Conservation (phyloP, 2,888 invertebrate species). For the Mamestra brassicae region DNA sequence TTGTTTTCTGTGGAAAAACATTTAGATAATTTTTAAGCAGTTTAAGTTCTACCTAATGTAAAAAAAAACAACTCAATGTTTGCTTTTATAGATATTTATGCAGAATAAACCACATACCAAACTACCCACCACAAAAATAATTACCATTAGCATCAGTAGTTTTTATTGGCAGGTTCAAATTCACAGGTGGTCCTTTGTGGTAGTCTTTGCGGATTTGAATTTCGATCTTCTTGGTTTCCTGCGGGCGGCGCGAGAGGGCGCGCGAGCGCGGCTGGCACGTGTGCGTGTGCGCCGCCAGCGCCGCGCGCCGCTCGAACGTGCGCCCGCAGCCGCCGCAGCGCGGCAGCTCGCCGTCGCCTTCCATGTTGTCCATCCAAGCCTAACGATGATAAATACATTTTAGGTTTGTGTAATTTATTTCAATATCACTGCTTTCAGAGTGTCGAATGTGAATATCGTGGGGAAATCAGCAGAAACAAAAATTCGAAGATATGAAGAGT, state of each 20-base stretch:
- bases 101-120: background rate
- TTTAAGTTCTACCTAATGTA: background rate
- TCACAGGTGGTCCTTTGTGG: slow-evolving; percentile 78
- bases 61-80: background rate
- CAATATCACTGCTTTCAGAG: background rate
- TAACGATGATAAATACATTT: slow-evolving; percentile 58
- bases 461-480: background rate
- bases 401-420: background rate
- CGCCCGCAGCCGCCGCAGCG: slow-evolving; percentile 93
- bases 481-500: background rate
- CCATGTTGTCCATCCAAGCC: slow-evolving; percentile 93
- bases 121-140: slow-evolving; percentile 16
- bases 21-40: background rate
- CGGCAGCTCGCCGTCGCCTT: slow-evolving; percentile 91
- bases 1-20: slow-evolving; percentile 71
- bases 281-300: slow-evolving; percentile 93
- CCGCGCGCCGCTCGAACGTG: slow-evolving; percentile 93
- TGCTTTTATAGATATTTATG: background rate
- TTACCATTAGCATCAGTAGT: slow-evolving; percentile 66
- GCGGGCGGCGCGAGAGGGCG: slow-evolving; percentile 74
- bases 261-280: slow-evolving; percentile 91
- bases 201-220: slow-evolving; percentile 88
- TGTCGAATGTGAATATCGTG: background rate
- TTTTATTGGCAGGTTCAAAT: slow-evolving; percentile 62
- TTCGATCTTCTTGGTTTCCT: slow-evolving; percentile 81